A percentile compares a stretch with the other conserved stretches of the same genome.
Evolutionary conservation across 1,140 invertebrate genomes (phyloP).

Genomic region (Drusus annulatus): DNA sequence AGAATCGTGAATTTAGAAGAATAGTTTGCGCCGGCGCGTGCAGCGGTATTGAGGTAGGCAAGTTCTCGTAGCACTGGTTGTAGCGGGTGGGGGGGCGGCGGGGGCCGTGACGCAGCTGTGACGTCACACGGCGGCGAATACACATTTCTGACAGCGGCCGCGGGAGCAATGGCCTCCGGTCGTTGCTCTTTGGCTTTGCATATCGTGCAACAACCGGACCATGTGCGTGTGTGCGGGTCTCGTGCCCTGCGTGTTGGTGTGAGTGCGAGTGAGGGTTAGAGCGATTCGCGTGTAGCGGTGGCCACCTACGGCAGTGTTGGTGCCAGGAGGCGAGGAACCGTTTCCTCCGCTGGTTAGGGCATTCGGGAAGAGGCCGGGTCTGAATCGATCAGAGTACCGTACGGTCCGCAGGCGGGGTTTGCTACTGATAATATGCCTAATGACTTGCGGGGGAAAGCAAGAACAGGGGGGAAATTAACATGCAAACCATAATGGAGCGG

Average conservation of each 20-base stretch:
- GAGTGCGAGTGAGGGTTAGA: slow-evolving; percentile 16
- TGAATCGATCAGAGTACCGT: slow-evolving; percentile 51
- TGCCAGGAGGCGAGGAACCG: slow-evolving; percentile 43
- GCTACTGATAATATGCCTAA: no score
- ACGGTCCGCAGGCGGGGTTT: slow-evolving; percentile 44
- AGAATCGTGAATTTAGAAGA: slow-evolving; percentile 9
- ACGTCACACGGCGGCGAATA: slow-evolving; percentile 46
- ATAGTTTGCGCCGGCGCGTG: slow-evolving; percentile 35
- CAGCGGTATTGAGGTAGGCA: slow-evolving; percentile 43
- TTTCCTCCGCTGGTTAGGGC: slow-evolving; percentile 43
- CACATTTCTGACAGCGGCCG: slow-evolving; percentile 49
- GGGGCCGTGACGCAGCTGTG: slow-evolving; percentile 44
- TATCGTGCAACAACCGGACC: slow-evolving; percentile 45
- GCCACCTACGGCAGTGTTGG: slow-evolving; percentile 1
- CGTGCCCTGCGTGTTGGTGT: neutral
- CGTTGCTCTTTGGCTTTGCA: slow-evolving; percentile 58
- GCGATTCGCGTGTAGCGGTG: slow-evolving; percentile 12
- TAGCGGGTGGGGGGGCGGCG: neutral
- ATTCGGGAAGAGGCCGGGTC: slow-evolving; percentile 46
- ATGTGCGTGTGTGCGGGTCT: slow-evolving; percentile 21
- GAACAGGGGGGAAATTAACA: no score
- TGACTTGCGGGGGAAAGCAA: no score
- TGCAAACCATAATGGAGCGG: no score
- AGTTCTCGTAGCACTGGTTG: slow-evolving; percentile 14
- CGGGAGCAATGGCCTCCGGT: slow-evolving; percentile 55